phyloP scores from a whole-genome alignment of 1,140 invertebrate genomes.

The Drosophila pruinosa region DNA sequence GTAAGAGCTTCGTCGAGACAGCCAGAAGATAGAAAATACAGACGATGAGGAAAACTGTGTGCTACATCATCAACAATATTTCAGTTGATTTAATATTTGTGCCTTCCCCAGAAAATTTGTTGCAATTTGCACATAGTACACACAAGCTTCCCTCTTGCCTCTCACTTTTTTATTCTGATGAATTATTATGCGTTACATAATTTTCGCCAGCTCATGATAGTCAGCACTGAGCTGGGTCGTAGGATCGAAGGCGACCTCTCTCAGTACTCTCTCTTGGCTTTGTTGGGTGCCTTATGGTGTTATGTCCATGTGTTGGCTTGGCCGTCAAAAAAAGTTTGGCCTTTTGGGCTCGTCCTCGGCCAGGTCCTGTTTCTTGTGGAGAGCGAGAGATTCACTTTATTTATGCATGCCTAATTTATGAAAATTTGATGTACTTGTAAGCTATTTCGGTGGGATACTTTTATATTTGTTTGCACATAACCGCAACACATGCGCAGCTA shows the following conservation, averaged over 20 bases:
- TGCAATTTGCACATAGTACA: conserved; percentile 67
- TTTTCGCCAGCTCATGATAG: conserved; percentile 77
- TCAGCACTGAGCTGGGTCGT: conserved; percentile 11
- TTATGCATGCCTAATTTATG: conserved; percentile 81
- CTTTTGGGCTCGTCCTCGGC: conserved; percentile 5
- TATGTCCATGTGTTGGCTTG: conserved; percentile 28
- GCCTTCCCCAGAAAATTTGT: conserved; percentile 57
- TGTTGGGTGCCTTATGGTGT: conserved; percentile 3
- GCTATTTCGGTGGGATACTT: conserved; percentile 78
- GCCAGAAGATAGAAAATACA: neutral
- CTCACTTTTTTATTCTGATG: conserved; percentile 46
- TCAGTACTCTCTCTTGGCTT: too few relatives aligned
- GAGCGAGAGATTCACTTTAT: conserved; percentile 47
- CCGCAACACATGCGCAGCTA: conserved; percentile 70
- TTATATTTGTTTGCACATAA: conserved; percentile 80
- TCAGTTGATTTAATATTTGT: conserved; percentile 58
- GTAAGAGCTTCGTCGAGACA: neutral
- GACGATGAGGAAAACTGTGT: conserved; percentile 8
- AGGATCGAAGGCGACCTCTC: too few relatives aligned
- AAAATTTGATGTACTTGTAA: conserved; percentile 82
- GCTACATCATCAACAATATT: conserved; percentile 74
- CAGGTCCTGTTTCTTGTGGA: too few relatives aligned
- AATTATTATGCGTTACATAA: conserved; percentile 79
- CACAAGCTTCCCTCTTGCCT: neutral
- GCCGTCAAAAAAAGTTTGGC: conserved; percentile 60